Evolutionary conservation across 1,140 invertebrate species (phyloP).

Genomic region (Drosophila subpulchrella): DNA sequence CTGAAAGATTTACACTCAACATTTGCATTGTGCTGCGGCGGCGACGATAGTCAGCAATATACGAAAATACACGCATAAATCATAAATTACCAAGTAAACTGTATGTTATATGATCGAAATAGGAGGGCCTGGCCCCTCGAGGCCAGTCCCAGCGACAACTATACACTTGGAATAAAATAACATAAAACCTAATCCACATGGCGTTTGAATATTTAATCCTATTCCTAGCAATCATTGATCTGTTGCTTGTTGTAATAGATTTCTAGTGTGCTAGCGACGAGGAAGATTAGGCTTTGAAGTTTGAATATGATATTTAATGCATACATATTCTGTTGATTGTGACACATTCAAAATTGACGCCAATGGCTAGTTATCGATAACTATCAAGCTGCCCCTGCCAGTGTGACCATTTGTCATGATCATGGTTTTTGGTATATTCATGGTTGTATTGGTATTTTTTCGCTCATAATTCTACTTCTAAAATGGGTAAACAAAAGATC

Average conservation of each 20-base stretch:
- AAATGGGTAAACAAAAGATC: too few relatives aligned
- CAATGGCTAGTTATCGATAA: neutral
- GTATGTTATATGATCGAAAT: constrained; percentile 30
- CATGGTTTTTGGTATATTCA: too few relatives aligned
- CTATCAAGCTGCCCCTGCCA: neutral
- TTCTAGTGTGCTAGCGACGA: too few relatives aligned
- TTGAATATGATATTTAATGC: too few relatives aligned
- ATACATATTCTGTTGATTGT: too few relatives aligned
- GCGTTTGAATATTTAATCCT: neutral
- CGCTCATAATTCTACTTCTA: too few relatives aligned
- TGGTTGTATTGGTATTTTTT: too few relatives aligned
- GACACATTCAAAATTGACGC: neutral
- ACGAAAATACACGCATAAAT: constrained; percentile 56
- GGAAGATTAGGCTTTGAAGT: too few relatives aligned
- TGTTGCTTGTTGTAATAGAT: too few relatives aligned
- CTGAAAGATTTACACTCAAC: constrained; percentile 72
- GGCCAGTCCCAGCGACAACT: constrained; percentile 26
- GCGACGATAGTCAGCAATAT: constrained; percentile 69
- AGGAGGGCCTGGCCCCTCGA: constrained; percentile 3
- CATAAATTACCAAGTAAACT: constrained; percentile 44
- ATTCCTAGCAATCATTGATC: too few relatives aligned
- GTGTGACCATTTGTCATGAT: too few relatives aligned
- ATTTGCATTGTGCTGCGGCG: constrained; percentile 41
- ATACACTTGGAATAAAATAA: constrained; percentile 45
- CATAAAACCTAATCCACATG: constrained; percentile 19